Percentiles rank a stretch among this genome's conserved stretches.
These are phyloP conservation scores for Synergus gifuensis DNA, from an alignment of 2,888 invertebrate genomes.

Conservation along the genomic window DNA sequence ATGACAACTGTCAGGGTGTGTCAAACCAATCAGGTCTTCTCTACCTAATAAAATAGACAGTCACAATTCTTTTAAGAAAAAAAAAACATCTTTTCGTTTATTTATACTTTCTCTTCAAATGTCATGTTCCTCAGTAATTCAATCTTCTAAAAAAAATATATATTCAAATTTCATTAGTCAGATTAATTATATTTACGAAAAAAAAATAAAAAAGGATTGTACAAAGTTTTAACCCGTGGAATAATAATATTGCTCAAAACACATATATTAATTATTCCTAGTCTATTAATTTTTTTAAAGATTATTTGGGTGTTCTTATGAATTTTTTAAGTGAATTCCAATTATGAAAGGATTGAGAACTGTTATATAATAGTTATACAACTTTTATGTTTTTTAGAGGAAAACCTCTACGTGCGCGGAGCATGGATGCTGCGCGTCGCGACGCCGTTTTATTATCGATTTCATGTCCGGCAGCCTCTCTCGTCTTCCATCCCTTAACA, in stretches of 20 bases:
- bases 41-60: not conserved
- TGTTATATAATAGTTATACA: not conserved
- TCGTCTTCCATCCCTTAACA: slow-evolving; percentile 41
- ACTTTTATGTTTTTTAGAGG: not conserved
- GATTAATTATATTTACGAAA: not conserved
- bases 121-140: not conserved
- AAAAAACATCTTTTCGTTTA: not conserved
- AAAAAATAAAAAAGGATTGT: too few relatives aligned
- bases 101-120: not conserved
- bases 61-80: not conserved
- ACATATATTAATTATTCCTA: too few relatives aligned
- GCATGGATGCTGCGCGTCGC: slow-evolving; percentile 69
- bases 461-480: slow-evolving; percentile 60
- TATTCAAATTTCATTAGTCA: not conserved
- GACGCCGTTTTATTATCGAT: slow-evolving; percentile 74
- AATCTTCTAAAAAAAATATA: not conserved
- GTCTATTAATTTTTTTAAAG: too few relatives aligned
- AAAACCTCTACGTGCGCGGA: slow-evolving; percentile 16
- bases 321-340: not conserved
- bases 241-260: too few relatives aligned
- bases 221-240: too few relatives aligned
- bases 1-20: slow-evolving; percentile 64
- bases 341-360: not conserved
- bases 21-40: slow-evolving; percentile 44
- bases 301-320: not conserved